Base-by-base conservation (phyloP, 2,113 vertebrate genomes). In the Nibea albiflora region DNA sequence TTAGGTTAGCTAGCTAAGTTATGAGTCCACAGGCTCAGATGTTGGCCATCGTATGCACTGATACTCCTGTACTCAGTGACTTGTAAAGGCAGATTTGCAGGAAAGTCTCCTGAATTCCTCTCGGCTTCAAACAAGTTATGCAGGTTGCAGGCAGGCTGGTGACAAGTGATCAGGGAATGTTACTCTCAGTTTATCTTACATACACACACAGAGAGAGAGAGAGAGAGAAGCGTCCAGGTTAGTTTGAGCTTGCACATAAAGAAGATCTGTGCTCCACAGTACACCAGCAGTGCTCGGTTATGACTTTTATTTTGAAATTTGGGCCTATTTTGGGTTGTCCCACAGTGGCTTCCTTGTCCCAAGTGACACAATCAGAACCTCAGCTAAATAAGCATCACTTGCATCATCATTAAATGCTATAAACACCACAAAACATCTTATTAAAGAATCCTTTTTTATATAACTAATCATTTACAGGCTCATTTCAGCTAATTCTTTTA, bases 111-210 rank as follows among this genome's bases (percentile, higher is more conserved):
- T 68, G 46, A 84, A 80, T 89, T 88, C 78, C 61, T 88, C 73
- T 77, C 52, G 2, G 85, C 35, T 65, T 76, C 4, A 90, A 94
- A 94, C 94, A 63, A 80, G 94, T 94, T 61, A 42, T 84, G 86
- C 94, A 91, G 93, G 92, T 94, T 93, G 76, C 73, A 74, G 84
- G 53, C 58, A 76, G 5, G 49, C 68, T 78, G 73, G 46, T 91
- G 89, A 91, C 88, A 86, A 90, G 89, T 83, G 80, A 86, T 82
- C 80, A 78, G 88, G 78, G 86, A 94, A 91, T 92, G 89, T 88
- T 63, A 83, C 78, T 83, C 83, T 91, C 86, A 78, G 63, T 78
- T 73, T 26, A 81, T 86, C 76, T 31, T 22, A n/a, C 47, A 62
- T 35, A 57, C 64, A 20, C 35, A 35, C 10, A 47, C 50, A 71